Base-by-base conservation (phyloP, 1,140 invertebrate species). In the Mylabris phalerata region DNA sequence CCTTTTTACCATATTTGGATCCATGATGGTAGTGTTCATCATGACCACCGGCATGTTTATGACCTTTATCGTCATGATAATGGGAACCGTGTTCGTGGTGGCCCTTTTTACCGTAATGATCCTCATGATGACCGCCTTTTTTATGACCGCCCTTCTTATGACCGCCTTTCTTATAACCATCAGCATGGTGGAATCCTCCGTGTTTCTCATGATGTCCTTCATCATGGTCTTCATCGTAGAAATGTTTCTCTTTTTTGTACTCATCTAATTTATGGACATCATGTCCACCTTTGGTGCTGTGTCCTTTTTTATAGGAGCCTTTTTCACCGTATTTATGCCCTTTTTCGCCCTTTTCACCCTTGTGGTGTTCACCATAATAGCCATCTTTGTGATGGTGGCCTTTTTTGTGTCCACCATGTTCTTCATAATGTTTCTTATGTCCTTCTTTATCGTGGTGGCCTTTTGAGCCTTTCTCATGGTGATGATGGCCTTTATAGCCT, bases 221-320 rank as follows among this genome's bases (percentile, higher is more conserved):
- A 61, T 83, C 80, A 68, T 84, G 82, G 65, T 83, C 79, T 69
- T 84, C 82, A 63, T 83, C 81, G 73, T 81, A 83, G 76, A 83
- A 84, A 67, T 86, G 81, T 57, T 85, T 85, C 55, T 86, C 80
- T 65, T 87, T 88, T 66, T 86, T 85, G 71, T 78, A 86, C 66
- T 87, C 84, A 71, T 88, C 85, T 54, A 84, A 70, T 63, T 87
- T 85, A 67, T 86, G 82, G 2, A 86, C 78, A 61, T 85, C 82
- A 67, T 87, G 85, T 59, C 82, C 81, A 25, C 82, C 82, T 61
- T 83, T 81, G 50, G 80, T 82, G 73, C 79, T 79, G 69, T 83
- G 81, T 1, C 82, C 82, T 69, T 84, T 84, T 47, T 83, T 80
- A 73, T 82, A 81, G 48, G 75, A 75, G 55, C 82, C 81, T 60